A percentile compares a stretch with the other conserved stretches of the same genome.
These are phyloP conservation scores for Drosophila tristis DNA, from an alignment of 1,140 invertebrate species.

Conservation along the genomic window DNA sequence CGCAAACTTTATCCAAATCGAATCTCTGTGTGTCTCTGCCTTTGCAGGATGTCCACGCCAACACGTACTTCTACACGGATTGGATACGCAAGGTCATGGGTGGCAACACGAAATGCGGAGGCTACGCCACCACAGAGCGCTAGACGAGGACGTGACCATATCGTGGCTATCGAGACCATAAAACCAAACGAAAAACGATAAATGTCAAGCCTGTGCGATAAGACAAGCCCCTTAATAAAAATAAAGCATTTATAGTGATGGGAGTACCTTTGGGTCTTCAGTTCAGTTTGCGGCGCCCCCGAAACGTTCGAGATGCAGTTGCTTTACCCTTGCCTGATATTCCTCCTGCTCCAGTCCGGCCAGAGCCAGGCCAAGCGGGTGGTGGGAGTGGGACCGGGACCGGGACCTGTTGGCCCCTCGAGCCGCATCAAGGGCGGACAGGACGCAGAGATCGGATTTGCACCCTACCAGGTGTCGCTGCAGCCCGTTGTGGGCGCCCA, in stretches of 20 bases:
- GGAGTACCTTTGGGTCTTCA: constrained; percentile 28
- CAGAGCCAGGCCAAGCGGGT: constrained; percentile 31
- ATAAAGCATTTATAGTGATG: constrained; percentile 37
- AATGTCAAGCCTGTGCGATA: constrained; percentile 26
- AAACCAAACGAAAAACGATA: constrained; percentile 27
- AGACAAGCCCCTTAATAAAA: constrained; percentile 31
- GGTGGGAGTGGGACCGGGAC: not conserved
- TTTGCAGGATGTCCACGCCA: constrained; percentile 83
- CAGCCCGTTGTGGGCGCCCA: constrained; percentile 55
- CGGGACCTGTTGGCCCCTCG: not conserved
- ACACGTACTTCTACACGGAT: constrained; percentile 60
- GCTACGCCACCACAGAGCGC: constrained; percentile 10
- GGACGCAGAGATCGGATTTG: constrained; percentile 75
- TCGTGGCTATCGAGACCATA: constrained; percentile 27
- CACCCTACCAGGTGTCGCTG: constrained; percentile 84
- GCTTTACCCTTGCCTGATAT: constrained; percentile 18
- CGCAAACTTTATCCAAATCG: not conserved
- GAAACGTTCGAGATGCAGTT: constrained; percentile 44
- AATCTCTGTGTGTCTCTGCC: not conserved
- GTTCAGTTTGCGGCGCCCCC: constrained; percentile 20
- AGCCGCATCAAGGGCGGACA: constrained; percentile 84
- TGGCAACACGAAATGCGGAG: constrained; percentile 41
- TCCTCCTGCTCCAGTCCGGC: constrained; percentile 30
- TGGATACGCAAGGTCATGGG: constrained; percentile 58
- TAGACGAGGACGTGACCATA: constrained; percentile 1